Percentiles rank a stretch among this genome's conserved stretches.
Conservation (phyloP, 2,888 invertebrate genomes). For the Lamellibrachia satsuma region DNA sequence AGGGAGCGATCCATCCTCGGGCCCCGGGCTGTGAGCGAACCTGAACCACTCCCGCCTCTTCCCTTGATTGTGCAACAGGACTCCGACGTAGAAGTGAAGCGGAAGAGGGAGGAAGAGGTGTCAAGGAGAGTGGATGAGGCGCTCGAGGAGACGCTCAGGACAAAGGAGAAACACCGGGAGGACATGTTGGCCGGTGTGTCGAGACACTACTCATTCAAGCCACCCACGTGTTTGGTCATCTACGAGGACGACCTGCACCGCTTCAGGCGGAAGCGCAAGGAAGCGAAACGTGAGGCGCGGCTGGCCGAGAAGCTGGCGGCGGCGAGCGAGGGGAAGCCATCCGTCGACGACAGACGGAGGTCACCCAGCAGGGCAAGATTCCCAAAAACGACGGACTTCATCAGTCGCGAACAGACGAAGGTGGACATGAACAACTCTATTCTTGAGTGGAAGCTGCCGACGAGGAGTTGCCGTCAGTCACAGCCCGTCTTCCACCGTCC, state of each 20-base stretch:
- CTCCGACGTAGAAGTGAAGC: neutral
- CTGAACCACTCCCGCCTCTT: neutral
- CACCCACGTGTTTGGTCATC: neutral
- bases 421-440: neutral
- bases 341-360: neutral
- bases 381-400: neutral
- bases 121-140: neutral
- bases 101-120: neutral
- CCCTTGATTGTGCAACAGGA: neutral
- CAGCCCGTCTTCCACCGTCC: neutral
- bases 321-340: neutral
- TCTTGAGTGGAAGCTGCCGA: neutral
- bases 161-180: neutral
- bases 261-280: constrained; percentile 9
- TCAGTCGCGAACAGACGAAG: constrained; percentile 4
- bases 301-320: neutral
- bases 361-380: neutral
- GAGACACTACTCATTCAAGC: constrained; percentile 3
- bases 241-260: constrained; percentile 2
- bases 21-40: neutral
- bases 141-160: neutral
- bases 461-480: neutral
- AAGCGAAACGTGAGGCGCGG: neutral
- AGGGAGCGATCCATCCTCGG: neutral
- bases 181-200: neutral